phyloP scores from a whole-genome alignment of 1,140 invertebrate genomes.

The Berghia stephanieae region DNA sequence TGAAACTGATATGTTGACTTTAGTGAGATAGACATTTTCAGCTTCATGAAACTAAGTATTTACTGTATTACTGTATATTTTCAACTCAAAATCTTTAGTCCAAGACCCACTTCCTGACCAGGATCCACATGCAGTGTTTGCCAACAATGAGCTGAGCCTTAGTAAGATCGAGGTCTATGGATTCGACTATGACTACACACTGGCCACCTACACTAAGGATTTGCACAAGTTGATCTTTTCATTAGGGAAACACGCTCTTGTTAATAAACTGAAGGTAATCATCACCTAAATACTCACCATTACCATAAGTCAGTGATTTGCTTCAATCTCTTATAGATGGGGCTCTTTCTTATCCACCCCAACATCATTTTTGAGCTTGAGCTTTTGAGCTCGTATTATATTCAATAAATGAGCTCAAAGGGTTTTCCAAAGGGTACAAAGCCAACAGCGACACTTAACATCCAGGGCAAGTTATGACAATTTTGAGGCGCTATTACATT shows the following conservation, averaged over 20 bases:
- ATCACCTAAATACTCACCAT: too few species aligned
- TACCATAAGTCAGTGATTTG: neutral
- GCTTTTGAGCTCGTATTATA: neutral
- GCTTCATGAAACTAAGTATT: neutral
- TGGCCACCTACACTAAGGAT: conserved; percentile 92
- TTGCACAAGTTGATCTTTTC: conserved; percentile 93
- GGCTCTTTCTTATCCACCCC: neutral
- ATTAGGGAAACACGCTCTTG: conserved; percentile 85
- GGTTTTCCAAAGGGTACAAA: too few species aligned
- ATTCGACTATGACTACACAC: conserved; percentile 98
- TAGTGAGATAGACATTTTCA: neutral
- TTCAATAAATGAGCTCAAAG: too few species aligned
- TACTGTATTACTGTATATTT: neutral
- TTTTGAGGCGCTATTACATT: too few species aligned
- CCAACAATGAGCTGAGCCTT: conserved; percentile 95
- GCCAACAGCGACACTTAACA: too few species aligned
- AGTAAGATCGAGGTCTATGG: conserved; percentile 94
- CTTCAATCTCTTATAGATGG: neutral
- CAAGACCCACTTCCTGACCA: conserved; percentile 20
- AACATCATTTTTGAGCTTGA: too few species aligned
- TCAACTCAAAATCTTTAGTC: conserved; percentile 15
- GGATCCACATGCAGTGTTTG: conserved; percentile 75
- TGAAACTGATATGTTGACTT: neutral
- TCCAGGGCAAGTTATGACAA: too few species aligned
- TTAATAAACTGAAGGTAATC: conserved; percentile 85